Conservation (phyloP, 2,888 invertebrate species). For the Hoplodrina blanda region DNA sequence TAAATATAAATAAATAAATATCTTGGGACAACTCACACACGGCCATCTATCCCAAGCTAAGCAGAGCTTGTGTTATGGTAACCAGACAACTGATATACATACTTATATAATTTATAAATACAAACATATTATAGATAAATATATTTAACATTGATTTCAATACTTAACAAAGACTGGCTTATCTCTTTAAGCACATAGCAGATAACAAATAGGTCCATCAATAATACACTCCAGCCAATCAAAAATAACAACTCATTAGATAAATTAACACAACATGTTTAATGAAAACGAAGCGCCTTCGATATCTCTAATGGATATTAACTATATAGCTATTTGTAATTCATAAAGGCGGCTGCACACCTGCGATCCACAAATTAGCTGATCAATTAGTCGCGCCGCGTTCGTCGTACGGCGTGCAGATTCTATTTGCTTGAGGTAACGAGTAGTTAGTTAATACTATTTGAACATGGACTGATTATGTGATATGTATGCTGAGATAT, state of each 20-base stretch:
- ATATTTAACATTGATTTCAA: too few species aligned
- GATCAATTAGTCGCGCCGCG: constrained; percentile 82
- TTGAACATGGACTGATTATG: constrained; percentile 40
- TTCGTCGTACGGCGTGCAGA: constrained; percentile 64
- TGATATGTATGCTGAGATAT: constrained; percentile 27
- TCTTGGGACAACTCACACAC: too few species aligned
- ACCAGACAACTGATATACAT: too few species aligned
- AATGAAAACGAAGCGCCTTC: constrained; percentile 30
- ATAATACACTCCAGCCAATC: constrained; percentile 7
- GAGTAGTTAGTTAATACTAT: constrained; percentile 71
- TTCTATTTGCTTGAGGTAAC: constrained; percentile 70
- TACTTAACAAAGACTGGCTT: too few species aligned
- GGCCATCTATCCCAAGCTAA: too few species aligned
- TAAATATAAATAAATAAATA: too few species aligned
- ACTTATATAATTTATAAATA: too few species aligned
- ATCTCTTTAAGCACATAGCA: too few species aligned
- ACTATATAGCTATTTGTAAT: constrained; percentile 73
- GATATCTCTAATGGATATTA: constrained; percentile 62
- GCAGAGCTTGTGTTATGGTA: too few species aligned
- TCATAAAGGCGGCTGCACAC: constrained; percentile 74
- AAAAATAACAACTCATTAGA: constrained; percentile 41
- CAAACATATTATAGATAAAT: too few species aligned
- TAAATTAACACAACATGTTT: constrained; percentile 39
- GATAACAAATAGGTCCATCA: too few species aligned
- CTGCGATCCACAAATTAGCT: constrained; percentile 77